Conservation (phyloP, 2,888 invertebrate genomes). For the Hyalella azteca region DNA sequence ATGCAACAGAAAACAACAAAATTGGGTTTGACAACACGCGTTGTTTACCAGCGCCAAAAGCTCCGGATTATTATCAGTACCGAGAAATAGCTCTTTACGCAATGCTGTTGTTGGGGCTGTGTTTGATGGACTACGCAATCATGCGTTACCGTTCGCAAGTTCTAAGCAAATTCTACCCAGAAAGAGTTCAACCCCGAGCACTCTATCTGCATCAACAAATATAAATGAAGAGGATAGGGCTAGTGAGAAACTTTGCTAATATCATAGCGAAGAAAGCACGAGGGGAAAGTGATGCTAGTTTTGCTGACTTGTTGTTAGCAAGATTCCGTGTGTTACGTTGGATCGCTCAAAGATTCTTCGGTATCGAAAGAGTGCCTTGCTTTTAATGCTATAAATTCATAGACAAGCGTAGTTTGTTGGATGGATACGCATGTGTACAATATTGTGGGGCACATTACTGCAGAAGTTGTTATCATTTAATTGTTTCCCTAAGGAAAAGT, state of each 20-base stretch:
- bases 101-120: background rate
- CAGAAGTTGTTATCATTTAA: conserved; percentile 26
- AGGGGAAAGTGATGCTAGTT: background rate
- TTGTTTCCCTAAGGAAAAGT: background rate
- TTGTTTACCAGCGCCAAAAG: background rate
- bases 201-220: conserved; percentile 26
- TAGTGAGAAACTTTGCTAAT: conserved; percentile 14
- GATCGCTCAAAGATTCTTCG: conserved; percentile 20
- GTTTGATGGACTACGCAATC: background rate
- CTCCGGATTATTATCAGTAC: background rate
- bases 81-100: background rate
- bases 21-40: conserved; percentile 26
- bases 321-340: background rate
- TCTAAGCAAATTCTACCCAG: background rate
- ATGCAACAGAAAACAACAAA: conserved; percentile 36
- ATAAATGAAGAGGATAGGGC: conserved; percentile 1
- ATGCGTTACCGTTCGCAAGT: background rate
- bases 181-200: background rate
- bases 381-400: conserved; percentile 38
- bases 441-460: conserved; percentile 41
- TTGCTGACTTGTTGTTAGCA: conserved; percentile 18
- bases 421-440: conserved; percentile 20
- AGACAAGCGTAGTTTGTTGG: conserved; percentile 7
- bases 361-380: conserved; percentile 34
- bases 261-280: conserved; percentile 21